Evolutionary conservation across 2,888 invertebrate genomes (phyloP).

Genomic region (Diogma glabrata): DNA sequence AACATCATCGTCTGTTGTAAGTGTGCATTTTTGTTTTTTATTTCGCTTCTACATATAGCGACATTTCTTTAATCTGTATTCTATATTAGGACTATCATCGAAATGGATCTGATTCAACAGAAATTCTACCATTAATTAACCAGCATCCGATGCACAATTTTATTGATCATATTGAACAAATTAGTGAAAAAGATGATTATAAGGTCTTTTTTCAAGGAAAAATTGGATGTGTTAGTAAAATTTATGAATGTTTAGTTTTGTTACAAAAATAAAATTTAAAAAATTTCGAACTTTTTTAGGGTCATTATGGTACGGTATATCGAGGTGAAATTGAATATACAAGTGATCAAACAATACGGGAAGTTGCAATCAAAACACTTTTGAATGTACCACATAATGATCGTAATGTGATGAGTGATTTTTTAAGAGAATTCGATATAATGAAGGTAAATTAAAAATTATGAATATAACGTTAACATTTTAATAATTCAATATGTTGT

Average conservation of each 20-base stretch:
- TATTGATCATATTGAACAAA: conserved; percentile 5
- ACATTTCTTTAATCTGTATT: too few species aligned
- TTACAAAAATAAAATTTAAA: too few species aligned
- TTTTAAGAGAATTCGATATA: conserved; percentile 74
- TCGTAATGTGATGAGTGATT: conserved; percentile 47
- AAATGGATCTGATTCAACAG: too few species aligned
- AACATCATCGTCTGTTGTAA: too few species aligned
- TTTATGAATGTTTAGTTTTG: too few species aligned
- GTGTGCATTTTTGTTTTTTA: too few species aligned
- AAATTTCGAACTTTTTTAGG: conserved; percentile 39
- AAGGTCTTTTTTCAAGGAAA: conserved; percentile 29
- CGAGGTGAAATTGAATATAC: conserved; percentile 56
- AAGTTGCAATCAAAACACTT: conserved; percentile 58
- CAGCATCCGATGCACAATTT: neutral
- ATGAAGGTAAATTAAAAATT: conserved; percentile 54
- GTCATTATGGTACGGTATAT: conserved; percentile 79
- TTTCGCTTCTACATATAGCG: too few species aligned
- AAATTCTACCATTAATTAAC: neutral
- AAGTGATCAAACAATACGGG: conserved; percentile 39
- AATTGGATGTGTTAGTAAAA: conserved; percentile 43
- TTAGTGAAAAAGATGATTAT: conserved; percentile 20
- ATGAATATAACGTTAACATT: conserved; percentile 1
- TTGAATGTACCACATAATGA: conserved; percentile 41
- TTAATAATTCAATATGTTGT: conserved; percentile 7
- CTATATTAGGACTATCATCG: too few species aligned